Conservation (phyloP, 2,113 vertebrate genomes). For the Pteropus alecto region DNA sequence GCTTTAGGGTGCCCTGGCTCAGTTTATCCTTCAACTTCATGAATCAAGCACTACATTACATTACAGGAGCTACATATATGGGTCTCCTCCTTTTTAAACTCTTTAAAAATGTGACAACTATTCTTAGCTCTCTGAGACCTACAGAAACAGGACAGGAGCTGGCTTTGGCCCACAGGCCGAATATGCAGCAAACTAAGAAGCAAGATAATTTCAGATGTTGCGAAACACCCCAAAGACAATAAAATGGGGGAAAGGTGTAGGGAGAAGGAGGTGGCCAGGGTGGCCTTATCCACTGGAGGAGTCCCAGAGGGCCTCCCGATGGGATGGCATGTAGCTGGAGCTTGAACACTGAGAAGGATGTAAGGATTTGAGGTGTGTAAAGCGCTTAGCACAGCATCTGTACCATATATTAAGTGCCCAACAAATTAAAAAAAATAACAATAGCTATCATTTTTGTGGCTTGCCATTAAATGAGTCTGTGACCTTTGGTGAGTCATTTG, state of each 20-base stretch:
- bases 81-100: neutral
- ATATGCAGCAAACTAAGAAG: neutral
- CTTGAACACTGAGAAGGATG: neutral
- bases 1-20: neutral
- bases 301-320: too few species aligned
- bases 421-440: too few species aligned
- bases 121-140: neutral
- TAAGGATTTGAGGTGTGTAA: accelerated
- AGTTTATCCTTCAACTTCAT: neutral
- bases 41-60: neutral
- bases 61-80: neutral
- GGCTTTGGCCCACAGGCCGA: neutral
- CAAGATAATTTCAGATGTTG: neutral
- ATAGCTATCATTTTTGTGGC: too few species aligned
- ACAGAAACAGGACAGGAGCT: neutral
- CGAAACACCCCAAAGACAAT: neutral
- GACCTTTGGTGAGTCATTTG: neutral
- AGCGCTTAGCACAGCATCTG: neutral
- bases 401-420: accelerated
- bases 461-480: neutral
- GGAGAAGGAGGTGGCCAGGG: neutral
- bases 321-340: neutral
- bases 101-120: neutral
- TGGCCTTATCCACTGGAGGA: neutral
- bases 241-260: neutral